Base-by-base conservation (phyloP, 2,797 vertebrate species). In the Hyperoplus immaculatus region DNA sequence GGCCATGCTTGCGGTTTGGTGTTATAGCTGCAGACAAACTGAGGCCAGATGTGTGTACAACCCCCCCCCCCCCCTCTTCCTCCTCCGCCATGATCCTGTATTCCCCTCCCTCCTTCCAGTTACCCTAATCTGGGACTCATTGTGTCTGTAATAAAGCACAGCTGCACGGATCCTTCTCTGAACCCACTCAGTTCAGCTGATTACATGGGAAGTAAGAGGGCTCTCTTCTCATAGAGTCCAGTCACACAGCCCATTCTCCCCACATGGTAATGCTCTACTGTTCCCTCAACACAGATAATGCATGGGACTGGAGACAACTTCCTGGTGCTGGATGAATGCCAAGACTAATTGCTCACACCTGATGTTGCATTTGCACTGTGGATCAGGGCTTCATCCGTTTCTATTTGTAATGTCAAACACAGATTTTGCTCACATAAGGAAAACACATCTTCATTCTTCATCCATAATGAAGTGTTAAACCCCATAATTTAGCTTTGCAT, bases 131-230 rank as follows among this genome's bases (percentile, higher is more conserved):
- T 94, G 93, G 91, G 88, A 92, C 87, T 94, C 93, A 94, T 94
- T 95, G 94, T 93, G 92, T 92, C 90, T 85, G 87, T 92, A 92
- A 94, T 93, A 93, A 93, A 95, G 91, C 93, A 89, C 94, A 94
- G 93, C 94, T 94, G 94, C 90, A 89, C 80, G 80, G 89, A 93
- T 94, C 88, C 82, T 69, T 83, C 78, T 90, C 88, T 90, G 87
- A 92, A 91, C 89, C 89, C 82, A 66, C 87, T 92, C 89, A 57
- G 88, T 90, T 90, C 90, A 92, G 86, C 88, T 92, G 90, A 94
- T 94, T 94, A 88, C 89, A 91, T 79, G 78, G 82, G 80, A 29
- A 85, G 81, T 85, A 83, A 84, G 60, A 84, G 71, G 85, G 80
- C 83, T 88, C 67, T 84, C 64, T 60, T 64, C 78, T 81, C 74